A percentile compares a stretch with the other conserved stretches of the same genome.
These are phyloP conservation scores for Tipula confusa DNA, from an alignment of 2,888 invertebrate species.

Conservation along the genomic window DNA sequence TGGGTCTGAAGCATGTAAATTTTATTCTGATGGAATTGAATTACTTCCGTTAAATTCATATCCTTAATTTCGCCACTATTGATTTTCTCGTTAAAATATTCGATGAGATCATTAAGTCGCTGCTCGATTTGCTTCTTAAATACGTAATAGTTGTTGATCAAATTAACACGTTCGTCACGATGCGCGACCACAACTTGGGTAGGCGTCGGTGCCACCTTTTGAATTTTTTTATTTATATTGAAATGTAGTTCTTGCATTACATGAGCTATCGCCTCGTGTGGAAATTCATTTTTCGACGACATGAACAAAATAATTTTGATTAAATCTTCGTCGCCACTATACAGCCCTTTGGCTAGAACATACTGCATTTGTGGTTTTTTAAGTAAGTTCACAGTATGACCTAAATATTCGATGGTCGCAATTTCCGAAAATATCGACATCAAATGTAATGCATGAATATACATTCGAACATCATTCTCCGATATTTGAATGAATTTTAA, in stretches of 20 bases:
- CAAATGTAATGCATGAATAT: not conserved
- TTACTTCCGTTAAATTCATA: not conserved
- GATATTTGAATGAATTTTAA: not conserved
- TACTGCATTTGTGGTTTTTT: not conserved
- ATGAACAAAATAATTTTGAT: not conserved
- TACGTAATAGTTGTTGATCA: not conserved
- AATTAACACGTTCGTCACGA: not conserved
- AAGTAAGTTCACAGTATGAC: not conserved
- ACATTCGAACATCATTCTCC: not conserved
- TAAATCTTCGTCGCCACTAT: not conserved
- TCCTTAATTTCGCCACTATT: not conserved
- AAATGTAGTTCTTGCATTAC: not conserved
- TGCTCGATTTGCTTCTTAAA: not conserved
- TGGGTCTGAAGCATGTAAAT: not conserved
- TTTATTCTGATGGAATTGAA: constrained; percentile 13
- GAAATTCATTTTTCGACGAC: not conserved
- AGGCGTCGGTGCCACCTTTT: not conserved
- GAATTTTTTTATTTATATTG: not conserved
- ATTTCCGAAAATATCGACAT: not conserved
- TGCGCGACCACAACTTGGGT: not conserved
- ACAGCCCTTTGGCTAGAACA: not conserved
- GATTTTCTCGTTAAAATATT: not conserved
- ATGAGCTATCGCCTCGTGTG: not conserved
- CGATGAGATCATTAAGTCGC: not conserved
- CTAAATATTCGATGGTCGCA: not conserved